These are phyloP conservation scores for Amblyteles armatorius DNA, from an alignment of 2,888 invertebrate genomes.

Conservation along the genomic window DNA sequence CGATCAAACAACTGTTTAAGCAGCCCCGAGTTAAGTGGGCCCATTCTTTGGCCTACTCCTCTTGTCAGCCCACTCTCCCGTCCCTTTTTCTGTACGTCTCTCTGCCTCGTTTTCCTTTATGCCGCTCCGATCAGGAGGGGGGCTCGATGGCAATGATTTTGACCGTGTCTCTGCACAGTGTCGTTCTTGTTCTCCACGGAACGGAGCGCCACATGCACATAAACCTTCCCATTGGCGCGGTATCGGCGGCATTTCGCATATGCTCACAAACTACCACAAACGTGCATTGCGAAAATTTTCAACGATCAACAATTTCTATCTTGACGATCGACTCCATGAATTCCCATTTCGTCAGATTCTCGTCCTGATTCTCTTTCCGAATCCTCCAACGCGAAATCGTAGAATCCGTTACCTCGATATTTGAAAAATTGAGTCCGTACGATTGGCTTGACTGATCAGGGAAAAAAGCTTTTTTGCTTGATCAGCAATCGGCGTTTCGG, in stretches of 20 bases:
- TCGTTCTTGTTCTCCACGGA: slow-evolving; percentile 4
- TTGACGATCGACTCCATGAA: neutral
- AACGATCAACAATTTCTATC: neutral
- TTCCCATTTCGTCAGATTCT: too few species aligned
- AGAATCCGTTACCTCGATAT: too few species aligned
- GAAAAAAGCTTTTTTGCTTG: slow-evolving; percentile 22
- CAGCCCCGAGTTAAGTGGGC: slow-evolving; percentile 83
- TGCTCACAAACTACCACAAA: neutral
- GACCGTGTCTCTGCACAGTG: slow-evolving; percentile 39
- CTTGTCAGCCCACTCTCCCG: slow-evolving; percentile 48
- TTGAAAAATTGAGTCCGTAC: too few species aligned
- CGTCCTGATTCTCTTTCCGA: too few species aligned
- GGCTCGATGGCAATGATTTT: slow-evolving; percentile 62
- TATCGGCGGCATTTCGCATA: neutral
- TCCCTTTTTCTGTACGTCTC: slow-evolving; percentile 63
- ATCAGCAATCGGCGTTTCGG: slow-evolving; percentile 42
- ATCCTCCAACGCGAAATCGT: too few species aligned
- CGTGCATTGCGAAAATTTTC: neutral
- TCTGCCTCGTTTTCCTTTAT: slow-evolving; percentile 29
- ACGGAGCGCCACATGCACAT: neutral
- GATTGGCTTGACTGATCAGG: too few species aligned
- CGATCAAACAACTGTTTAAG: slow-evolving; percentile 84
- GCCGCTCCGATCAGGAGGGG: slow-evolving; percentile 8
- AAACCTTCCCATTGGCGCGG: neutral
- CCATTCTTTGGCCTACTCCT: slow-evolving; percentile 73